A percentile compares a stretch with the other conserved stretches of the same genome.
Evolutionary conservation across 1,140 invertebrate species (phyloP).

Genomic region (Ostrea edulis): DNA sequence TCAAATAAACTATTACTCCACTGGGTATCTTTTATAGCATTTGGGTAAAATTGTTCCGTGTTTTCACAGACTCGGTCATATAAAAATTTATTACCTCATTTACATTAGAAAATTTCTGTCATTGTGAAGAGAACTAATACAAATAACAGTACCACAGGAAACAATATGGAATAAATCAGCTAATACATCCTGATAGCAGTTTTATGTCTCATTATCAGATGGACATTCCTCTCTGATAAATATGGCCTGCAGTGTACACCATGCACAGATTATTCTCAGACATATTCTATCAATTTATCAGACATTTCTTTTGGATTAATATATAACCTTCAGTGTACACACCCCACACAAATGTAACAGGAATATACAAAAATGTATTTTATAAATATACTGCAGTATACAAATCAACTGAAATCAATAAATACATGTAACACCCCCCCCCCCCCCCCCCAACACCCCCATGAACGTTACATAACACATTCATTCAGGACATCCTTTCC

Average conservation of each 20-base stretch:
- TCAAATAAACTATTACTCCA: not conserved
- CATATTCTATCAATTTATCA: not conserved
- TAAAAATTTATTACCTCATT: no score
- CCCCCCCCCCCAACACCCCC: no score
- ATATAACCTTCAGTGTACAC: not conserved
- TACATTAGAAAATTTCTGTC: not conserved
- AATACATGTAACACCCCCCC: no score
- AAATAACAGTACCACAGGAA: not conserved
- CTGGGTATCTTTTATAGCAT: not conserved
- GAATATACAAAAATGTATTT: not conserved
- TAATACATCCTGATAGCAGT: not conserved
- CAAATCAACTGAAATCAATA: not conserved
- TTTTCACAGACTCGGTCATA: no score
- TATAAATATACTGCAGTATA: not conserved
- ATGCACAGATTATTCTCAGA: not conserved
- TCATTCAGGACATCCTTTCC: no score
- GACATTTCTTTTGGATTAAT: no score
- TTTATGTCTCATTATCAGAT: not conserved
- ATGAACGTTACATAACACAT: no score
- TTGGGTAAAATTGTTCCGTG: not conserved
- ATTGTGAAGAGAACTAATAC: not conserved
- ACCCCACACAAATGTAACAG: not conserved
- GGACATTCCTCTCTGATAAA: not conserved
- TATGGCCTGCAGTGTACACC: not conserved
- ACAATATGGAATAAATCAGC: not conserved